phyloP scores from a whole-genome alignment of 2,113 vertebrate genomes.

The Oncorhynchus kisutch region DNA sequence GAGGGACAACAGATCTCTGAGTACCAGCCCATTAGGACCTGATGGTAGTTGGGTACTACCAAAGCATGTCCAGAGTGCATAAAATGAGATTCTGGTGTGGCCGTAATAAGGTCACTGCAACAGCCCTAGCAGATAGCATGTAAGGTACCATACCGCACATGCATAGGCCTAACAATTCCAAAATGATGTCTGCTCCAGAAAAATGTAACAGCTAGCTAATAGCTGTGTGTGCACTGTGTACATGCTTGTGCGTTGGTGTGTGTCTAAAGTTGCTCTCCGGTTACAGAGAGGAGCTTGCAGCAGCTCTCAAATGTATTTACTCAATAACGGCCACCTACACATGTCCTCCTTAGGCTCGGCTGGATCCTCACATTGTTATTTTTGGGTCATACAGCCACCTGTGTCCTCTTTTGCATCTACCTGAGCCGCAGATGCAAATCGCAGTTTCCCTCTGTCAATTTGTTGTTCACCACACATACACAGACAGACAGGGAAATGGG shows the following conservation, averaged over 20 bases:
- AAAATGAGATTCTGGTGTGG: too few relatives aligned
- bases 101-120: too few relatives aligned
- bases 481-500: neutral
- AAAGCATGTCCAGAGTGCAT: too few relatives aligned
- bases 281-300: neutral
- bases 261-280: neutral
- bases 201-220: neutral
- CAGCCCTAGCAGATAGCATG: neutral
- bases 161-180: too few relatives aligned
- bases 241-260: too few relatives aligned
- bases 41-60: too few relatives aligned
- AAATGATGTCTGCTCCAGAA: too few relatives aligned
- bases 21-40: too few relatives aligned
- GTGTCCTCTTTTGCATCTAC: too few relatives aligned
- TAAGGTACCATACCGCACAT: neutral
- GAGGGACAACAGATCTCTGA: too few relatives aligned
- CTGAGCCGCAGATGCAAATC: too few relatives aligned
- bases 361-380: conserved; percentile 1
- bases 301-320: conserved; percentile 34
- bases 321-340: conserved; percentile 39
- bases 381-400: neutral
- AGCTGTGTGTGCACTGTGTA: neutral
- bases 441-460: neutral
- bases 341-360: neutral
- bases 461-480: neutral